Evolutionary conservation across 2,797 vertebrate genomes (phyloP), one percentile per base, ranked within the genome.

Genomic region (Taenioides sp.): DNA sequence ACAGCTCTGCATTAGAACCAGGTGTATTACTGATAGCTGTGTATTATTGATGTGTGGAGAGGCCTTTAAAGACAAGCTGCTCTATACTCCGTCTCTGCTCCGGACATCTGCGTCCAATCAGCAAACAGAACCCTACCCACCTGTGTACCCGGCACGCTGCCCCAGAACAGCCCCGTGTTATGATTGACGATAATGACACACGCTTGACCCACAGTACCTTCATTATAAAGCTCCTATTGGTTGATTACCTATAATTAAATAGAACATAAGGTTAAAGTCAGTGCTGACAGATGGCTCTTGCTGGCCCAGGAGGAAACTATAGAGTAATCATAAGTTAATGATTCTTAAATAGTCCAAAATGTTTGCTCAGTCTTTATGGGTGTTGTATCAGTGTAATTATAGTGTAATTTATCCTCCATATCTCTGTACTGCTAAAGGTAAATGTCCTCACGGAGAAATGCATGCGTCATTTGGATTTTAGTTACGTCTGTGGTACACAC

Each of bases 231-330:
- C 55, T 75, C 40, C 65, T 69, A 78, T 79, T 58, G 61, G 88
- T 87, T 0, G 62, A 88, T 85, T 89, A 88, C 87, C 85, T 72
- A 49, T 62, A 82, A 89, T 88, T 84, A 84, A 71, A 62, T 34
- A 65, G 60, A 0, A 4, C 18, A 37, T 2, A 76, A 74, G 60
- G 28, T 37, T 65, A 65, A 75, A 72, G 43, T 54, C 43, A 27
- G 73, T 70, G 22, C 57, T 20, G 70, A 75, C n/a, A 73, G 61
- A 66, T 63, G 50, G 60, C 34, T 63, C 20, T 63, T 37, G 31
- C 12, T 20, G 20, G 60, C 62, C 12, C 16, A 65, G 22, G 22
- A 65, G 5, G 23, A 47, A 65, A 25, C 40, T 37, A 31, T 17
- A 43, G 12, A 12, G 20, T 63, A 40, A 64, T 64, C 23, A 49